These are phyloP conservation scores for Oenanthe oenanthe DNA, from an alignment of 2,113 vertebrate species.

Conservation along the genomic window DNA sequence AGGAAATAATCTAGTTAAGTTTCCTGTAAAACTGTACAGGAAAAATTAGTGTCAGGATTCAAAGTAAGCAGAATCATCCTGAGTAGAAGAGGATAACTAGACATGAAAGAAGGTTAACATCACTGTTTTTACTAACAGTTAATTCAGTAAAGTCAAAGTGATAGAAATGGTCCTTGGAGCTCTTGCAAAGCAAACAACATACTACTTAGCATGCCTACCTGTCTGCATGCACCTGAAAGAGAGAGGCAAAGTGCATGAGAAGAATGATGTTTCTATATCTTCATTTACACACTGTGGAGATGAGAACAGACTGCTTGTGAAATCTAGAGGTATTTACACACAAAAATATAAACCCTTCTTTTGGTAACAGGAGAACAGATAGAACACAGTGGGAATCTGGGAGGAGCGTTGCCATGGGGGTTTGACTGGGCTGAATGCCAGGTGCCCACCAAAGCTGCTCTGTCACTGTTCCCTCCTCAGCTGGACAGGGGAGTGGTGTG, in stretches of 20 bases:
- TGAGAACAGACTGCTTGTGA: neutral
- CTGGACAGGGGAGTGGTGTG: neutral
- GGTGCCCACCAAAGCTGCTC: neutral
- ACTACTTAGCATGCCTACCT: neutral
- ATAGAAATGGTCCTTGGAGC: neutral
- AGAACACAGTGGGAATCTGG: neutral
- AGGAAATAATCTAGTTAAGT: neutral
- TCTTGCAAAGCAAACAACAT: neutral
- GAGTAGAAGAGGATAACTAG: neutral
- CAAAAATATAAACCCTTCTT: neutral
- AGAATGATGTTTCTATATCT: neutral
- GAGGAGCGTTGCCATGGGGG: neutral
- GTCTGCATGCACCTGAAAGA: neutral
- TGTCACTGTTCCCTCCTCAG: neutral
- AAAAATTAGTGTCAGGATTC: neutral
- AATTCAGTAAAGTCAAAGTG: neutral
- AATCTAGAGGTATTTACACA: neutral
- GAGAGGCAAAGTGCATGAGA: neutral
- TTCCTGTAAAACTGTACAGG: neutral
- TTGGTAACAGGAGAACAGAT: neutral
- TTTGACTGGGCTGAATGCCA: neutral
- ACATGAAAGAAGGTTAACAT: neutral
- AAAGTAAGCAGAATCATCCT: neutral
- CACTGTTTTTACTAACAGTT: neutral
- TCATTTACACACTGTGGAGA: neutral